phyloP scores from a whole-genome alignment of 1,140 invertebrate genomes.

The Gryllus bimaculatus region DNA sequence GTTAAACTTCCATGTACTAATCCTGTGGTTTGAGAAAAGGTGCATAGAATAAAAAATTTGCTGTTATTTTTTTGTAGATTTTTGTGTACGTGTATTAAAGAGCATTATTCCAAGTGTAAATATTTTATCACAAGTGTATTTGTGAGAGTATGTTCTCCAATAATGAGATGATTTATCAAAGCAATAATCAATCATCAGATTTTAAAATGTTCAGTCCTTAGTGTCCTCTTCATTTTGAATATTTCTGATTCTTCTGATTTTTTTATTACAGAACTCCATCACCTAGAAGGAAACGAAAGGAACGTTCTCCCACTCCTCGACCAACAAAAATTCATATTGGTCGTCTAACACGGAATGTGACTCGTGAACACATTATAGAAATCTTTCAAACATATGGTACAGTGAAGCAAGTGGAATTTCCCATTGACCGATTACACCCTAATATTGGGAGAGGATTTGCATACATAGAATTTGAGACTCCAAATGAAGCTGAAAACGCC shows the following conservation, averaged over 20 bases:
- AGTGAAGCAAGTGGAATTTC: conserved; percentile 84
- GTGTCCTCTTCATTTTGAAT: not conserved
- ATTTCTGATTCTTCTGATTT: not conserved
- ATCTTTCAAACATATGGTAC: conserved; percentile 90
- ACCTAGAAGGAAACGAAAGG: conserved; percentile 48
- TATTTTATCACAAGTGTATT: too few relatives aligned
- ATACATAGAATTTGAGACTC: conserved; percentile 87
- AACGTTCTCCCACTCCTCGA: conserved; percentile 73
- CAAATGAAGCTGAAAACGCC: conserved; percentile 94
- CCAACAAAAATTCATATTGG: conserved; percentile 90
- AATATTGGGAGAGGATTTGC: conserved; percentile 82
- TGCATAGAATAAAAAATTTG: too few relatives aligned
- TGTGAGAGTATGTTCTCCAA: too few relatives aligned
- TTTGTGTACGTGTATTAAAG: too few relatives aligned
- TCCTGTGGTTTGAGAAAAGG: too few relatives aligned
- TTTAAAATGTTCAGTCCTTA: not conserved
- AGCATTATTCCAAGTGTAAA: too few relatives aligned
- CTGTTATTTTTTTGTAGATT: too few relatives aligned
- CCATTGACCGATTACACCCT: conserved; percentile 74
- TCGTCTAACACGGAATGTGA: conserved; percentile 83
- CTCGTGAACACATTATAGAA: conserved; percentile 85
- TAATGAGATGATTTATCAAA: too few relatives aligned
- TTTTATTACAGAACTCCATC: conserved; percentile 40
- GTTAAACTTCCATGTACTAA: too few relatives aligned
- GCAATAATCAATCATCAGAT: too few relatives aligned